A percentile compares a stretch with the other conserved stretches of the same genome.
These are phyloP conservation scores for Helicoverpa armigera DNA, from an alignment of 1,140 invertebrate genomes.

Conservation along the genomic window DNA sequence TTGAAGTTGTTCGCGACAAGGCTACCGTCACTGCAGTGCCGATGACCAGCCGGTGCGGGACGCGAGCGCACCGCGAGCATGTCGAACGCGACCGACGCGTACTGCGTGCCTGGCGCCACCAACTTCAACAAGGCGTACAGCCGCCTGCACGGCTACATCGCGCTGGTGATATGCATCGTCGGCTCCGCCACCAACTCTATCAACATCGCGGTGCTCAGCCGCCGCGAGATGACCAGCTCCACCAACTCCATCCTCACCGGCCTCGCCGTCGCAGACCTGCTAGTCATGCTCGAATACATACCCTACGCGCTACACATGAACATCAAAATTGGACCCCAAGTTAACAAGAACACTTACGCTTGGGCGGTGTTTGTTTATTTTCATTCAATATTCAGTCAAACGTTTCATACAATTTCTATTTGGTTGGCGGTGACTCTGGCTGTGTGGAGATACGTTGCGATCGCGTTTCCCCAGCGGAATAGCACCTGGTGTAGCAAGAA, in stretches of 20 bases:
- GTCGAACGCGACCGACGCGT: constrained; percentile 78
- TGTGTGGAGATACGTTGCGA: constrained; percentile 97
- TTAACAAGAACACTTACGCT: constrained; percentile 89
- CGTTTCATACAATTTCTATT: constrained; percentile 97
- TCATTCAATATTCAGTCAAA: constrained; percentile 94
- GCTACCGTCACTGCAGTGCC: constrained; percentile 50
- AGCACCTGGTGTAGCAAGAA: constrained; percentile 92
- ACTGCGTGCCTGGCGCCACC: constrained; percentile 82
- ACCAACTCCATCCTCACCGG: constrained; percentile 95
- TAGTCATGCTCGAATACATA: constrained; percentile 98
- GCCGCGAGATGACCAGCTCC: constrained; percentile 94
- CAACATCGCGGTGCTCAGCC: constrained; percentile 97
- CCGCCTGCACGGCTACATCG: constrained; percentile 84
- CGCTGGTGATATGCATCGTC: constrained; percentile 93
- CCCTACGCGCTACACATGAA: constrained; percentile 95
- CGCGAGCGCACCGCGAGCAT: constrained; percentile 63
- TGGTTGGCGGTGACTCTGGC: constrained; percentile 97
- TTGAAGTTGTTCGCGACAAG: constrained; percentile 26
- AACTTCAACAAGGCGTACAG: constrained; percentile 83
- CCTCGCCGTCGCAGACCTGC: constrained; percentile 95
- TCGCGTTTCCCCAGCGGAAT: constrained; percentile 93
- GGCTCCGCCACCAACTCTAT: constrained; percentile 97
- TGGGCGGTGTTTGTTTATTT: constrained; percentile 94
- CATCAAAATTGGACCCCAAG: constrained; percentile 87
- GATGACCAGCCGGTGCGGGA: constrained; percentile 65